Evolutionary conservation across 1,140 invertebrate genomes (phyloP), one percentile per base, ranked within the genome.

Genomic region (Zaprionus camerounensis): DNA sequence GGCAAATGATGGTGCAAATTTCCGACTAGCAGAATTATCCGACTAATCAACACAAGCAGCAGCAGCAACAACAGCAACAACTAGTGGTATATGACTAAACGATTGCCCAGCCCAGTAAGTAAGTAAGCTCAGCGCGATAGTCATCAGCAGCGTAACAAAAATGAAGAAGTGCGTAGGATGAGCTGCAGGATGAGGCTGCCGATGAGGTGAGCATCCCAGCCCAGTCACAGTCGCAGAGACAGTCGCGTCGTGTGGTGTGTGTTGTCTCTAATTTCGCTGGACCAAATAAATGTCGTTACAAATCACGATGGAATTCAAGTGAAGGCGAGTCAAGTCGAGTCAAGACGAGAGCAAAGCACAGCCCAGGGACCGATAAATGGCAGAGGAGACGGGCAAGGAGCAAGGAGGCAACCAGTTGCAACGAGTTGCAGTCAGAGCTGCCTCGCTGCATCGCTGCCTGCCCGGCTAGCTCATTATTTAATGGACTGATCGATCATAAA

Each of bases 401-500:
- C 38, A 51, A 34, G 31, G 57, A 24, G 57, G 57, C 70, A 78
- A 80, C 61, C 49, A 62, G 59, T 57, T 58, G 36, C 58, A 73
- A 34, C 59, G 65, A 62, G 26, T 58, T 66, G 72, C 41, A 9
- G n/a, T 7, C 41, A 31, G 28, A 31, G 28, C 28, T 44, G 38
- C 38, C 13, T 53, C 55, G 51, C 5, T 44, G 46, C 15, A 56
- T 78, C 68, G 24, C 64, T 67, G 36, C 24, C 46, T 68, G 55
- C 28, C 63, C 67, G 82, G 58, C 63, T 85, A 67, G 71, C 76
- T 91, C 85, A 90, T 90, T 90, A 90, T 90, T 90, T 90, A 90
- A 90, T 90, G 85, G 85, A 90, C 85, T 90, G 85, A 90, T 90
- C 85, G 85, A 90, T 90, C 85, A 90, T 90, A 90, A 90, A 90